A percentile compares a stretch with the other conserved stretches of the same genome.
Conservation (phyloP, 2,797 vertebrate genomes). For the Cossypha dichroa region DNA sequence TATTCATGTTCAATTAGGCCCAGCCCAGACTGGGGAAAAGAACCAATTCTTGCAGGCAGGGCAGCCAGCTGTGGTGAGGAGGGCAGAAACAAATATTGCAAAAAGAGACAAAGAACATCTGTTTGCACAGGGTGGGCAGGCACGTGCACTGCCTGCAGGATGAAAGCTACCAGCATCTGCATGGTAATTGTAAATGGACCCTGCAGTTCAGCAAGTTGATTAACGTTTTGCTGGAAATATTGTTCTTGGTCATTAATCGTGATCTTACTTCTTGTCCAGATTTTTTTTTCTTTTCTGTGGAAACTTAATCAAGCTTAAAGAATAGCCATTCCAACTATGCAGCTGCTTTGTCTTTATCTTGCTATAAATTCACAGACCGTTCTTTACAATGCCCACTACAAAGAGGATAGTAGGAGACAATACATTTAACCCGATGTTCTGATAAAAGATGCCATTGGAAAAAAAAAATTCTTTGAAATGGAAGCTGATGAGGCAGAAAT, state of each 20-base stretch:
- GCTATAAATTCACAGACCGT: not conserved
- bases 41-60: not conserved
- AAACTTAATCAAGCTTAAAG: slow-evolving; percentile 5
- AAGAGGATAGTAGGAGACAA: not conserved
- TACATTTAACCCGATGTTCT: slow-evolving; percentile 4
- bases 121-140: not conserved
- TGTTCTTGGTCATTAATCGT: not conserved
- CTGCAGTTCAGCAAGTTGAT: not conserved
- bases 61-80: not conserved
- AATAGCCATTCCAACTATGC: not conserved
- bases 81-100: not conserved
- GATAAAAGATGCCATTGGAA: not conserved
- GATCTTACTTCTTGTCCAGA: not conserved
- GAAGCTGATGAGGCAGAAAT: slow-evolving; percentile 51
- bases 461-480: slow-evolving; percentile 28
- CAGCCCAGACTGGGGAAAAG: not conserved
- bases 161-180: not conserved
- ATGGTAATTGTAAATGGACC: not conserved
- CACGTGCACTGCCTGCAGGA: not conserved
- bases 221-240: not conserved
- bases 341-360: slow-evolving; percentile 17
- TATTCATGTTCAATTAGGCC: slow-evolving; percentile 1
- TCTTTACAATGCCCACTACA: not conserved
- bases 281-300: not conserved
- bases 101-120: slow-evolving; percentile 2